These are phyloP conservation scores for Gymnosoma rotundatum DNA, from an alignment of 2,888 invertebrate genomes.

Conservation along the genomic window DNA sequence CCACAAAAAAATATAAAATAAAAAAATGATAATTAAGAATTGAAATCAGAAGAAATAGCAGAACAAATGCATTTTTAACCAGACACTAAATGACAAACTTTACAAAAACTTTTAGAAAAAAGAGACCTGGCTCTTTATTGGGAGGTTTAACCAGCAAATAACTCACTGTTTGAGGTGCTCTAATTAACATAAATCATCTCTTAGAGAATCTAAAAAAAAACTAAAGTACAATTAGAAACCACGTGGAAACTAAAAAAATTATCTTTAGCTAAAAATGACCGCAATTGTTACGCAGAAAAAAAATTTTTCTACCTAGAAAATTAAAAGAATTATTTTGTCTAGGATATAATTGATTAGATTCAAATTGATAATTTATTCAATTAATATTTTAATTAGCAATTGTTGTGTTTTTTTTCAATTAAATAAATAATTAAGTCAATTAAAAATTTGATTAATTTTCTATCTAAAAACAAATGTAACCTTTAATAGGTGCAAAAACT, in stretches of 20 bases:
- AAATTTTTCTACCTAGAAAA: no score
- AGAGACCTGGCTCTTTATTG: background rate
- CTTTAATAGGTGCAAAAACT: no score
- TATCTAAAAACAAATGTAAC: no score
- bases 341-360: no score
- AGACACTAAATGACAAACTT: constrained; percentile 3
- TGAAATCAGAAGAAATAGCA: constrained; percentile 1
- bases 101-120: background rate
- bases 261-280: background rate
- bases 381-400: no score
- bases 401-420: no score
- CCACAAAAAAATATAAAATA: constrained; percentile 2
- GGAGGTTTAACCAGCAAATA: background rate
- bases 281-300: background rate
- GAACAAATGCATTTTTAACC: background rate
- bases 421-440: no score
- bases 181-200: constrained; percentile 39
- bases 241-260: background rate
- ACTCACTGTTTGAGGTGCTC: constrained; percentile 22
- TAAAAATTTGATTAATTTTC: no score
- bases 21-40: background rate
- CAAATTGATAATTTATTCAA: no score
- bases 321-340: no score
- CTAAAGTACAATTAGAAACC: background rate
- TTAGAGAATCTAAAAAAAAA: background rate